Evolutionary conservation across 2,113 vertebrate genomes (phyloP), one percentile per base, ranked within the genome.

Genomic region (Acanthochromis polyacanthus): DNA sequence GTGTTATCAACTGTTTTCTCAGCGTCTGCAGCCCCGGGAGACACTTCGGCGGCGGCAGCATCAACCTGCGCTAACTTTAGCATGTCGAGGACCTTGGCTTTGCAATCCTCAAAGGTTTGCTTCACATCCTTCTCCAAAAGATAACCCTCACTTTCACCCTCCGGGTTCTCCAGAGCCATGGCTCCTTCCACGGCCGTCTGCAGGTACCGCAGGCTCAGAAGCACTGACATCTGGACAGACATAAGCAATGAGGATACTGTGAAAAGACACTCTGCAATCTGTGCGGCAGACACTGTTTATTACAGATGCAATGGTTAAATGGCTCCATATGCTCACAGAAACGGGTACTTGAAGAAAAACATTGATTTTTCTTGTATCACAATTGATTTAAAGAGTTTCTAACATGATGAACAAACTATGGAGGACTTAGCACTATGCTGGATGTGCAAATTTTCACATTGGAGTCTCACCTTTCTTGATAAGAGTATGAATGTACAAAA

Each of bases 111-210:
- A 8, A 95, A 48, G 66, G 93, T 96, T 72, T 95, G 95, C 83
- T 93, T 95, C 68, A 96, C 78, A 22, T 93, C 93, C 64, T 95
- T 92, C 57, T 96, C 93, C 83, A 97, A 84, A 55, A 97, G 87
- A 73, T 95, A 97, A 46, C 96, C 96, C 73, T 95, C 95, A 3
- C 95, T 93, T 57, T 96, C 95, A 0, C 70, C 90, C 71, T 94
- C 93, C 8, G 88, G 86, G 71, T 96, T 72, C 61, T 96, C 95
- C 65, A 93, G 81, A 28, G 90, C 92, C 78, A 90, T 88, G 5
- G 95, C 93, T 15, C 83, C 95, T 66, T 95, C 94, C 93, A 96
- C 94, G 0, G 96, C 93, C 0, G 95, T 97, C 74, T 97, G 95
- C 74, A 97, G 92, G 87, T 95, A 96, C 5, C 96, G 90, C 71